Base-by-base conservation (phyloP, 2,888 invertebrate genomes). In the Imbricaverruca yamaguchii region DNA sequence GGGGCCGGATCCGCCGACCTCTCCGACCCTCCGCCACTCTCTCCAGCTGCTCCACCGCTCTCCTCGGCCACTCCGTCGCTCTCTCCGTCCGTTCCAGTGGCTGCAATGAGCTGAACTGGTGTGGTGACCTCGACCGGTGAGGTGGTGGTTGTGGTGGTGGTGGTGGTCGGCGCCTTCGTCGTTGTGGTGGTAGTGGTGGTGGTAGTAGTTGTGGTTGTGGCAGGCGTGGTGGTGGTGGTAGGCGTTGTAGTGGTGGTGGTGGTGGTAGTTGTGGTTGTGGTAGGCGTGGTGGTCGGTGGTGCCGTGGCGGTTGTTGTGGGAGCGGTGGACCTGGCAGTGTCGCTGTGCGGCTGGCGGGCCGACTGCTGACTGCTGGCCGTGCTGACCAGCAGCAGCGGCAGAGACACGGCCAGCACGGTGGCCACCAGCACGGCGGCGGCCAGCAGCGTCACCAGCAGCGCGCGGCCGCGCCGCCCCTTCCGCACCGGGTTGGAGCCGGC, bases 301-400 rank as follows among this genome's bases (percentile, higher is more conserved):
- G 74, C 53, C 18, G 74, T 39, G 4, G 74, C 4, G 6, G 8
- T 25, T 25, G 67, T 69, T 9, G 69, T 69, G 12, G 69, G 25
- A 21, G 53, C 13, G 15, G 74, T 9, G 1, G 74, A 12, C 18
- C 13, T 39, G 18, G 18, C 21, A 11, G 74, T 74, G 21, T 39
- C 39, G 39, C 39, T 39, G 39, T 39, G 39, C 39, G 39, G 39
- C 39, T 39, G 53, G 13, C 69, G 69, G 39, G 21, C 13, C 13
- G 15, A 10, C 15, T 10, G 15, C 39, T 21, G 13, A 12, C 39
- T 69, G 3, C 15, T 39, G 3, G 53, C 74, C 74, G 67, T 4
- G 12, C 67, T 53, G 74, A 53, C 18, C 74, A 74, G 53, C 74
- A 74, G 23, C 53, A 74, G 74, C 53, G 74, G 74, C 74, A 74